These are phyloP conservation scores for Heterotilapia buettikoferi DNA, from an alignment of 2,113 vertebrate species.

Conservation along the genomic window DNA sequence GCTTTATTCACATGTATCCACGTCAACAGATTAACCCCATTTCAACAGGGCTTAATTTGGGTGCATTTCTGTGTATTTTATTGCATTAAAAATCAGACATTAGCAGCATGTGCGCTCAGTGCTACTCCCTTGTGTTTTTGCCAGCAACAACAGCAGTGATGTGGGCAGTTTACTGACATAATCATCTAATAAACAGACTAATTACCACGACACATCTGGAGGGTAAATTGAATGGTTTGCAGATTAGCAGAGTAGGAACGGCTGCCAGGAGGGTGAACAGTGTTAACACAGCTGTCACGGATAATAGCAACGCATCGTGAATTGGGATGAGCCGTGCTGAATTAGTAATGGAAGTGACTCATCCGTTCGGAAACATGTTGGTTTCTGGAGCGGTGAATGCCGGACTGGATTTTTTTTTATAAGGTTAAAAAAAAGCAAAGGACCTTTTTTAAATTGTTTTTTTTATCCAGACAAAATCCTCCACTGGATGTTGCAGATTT, in stretches of 20 bases:
- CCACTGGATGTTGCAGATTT: not conserved
- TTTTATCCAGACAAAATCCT: not conserved
- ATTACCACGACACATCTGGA: constrained; percentile 46
- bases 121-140: not conserved
- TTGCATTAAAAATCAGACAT: not conserved
- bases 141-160: not conserved
- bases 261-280: not conserved
- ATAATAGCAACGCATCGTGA: constrained; percentile 3
- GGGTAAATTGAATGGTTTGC: constrained; percentile 27
- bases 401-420: not conserved
- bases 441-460: rapidly evolving
- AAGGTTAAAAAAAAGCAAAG: not conserved
- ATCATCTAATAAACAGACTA: constrained; percentile 39
- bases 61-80: not conserved
- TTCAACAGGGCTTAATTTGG: not conserved
- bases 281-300: constrained; percentile 19
- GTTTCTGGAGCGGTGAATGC: not conserved
- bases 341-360: constrained; percentile 51
- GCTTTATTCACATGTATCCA: not conserved
- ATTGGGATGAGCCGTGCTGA: constrained; percentile 15
- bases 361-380: constrained; percentile 1
- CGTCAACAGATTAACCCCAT: not conserved
- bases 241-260: constrained; percentile 17
- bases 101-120: not conserved
- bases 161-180: constrained; percentile 33